Evolutionary conservation across 1,140 invertebrate genomes (phyloP).

Genomic region (Cheumatopsyche charites): DNA sequence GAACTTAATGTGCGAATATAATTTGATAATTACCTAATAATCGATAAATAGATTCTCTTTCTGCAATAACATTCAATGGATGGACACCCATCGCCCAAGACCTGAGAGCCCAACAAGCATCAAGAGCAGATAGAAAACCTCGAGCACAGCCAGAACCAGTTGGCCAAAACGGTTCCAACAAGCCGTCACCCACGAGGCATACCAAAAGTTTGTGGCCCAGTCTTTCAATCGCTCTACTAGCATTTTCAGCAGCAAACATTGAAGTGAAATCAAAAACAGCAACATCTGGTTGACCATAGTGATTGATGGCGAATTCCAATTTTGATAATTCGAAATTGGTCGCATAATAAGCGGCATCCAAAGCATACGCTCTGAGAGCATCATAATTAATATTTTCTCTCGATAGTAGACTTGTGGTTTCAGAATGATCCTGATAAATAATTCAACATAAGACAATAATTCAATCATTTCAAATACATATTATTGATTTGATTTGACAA

Average conservation of each 20-base stretch:
- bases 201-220: constrained; percentile 81
- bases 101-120: constrained; percentile 94
- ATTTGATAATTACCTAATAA: constrained; percentile 55
- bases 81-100: constrained; percentile 76
- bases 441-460: constrained; percentile 8
- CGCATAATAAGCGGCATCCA: constrained; percentile 95
- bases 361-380: constrained; percentile 88
- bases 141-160: constrained; percentile 96
- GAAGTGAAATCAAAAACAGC: constrained; percentile 99
- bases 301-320: constrained; percentile 96
- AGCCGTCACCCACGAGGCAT: constrained; percentile 93
- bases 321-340: constrained; percentile 90
- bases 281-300: constrained; percentile 96
- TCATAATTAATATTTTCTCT: constrained; percentile 91
- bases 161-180: constrained; percentile 98
- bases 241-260: constrained; percentile 96
- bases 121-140: constrained; percentile 94
- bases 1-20: too few relatives aligned
- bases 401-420: constrained; percentile 86
- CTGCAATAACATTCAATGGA: constrained; percentile 85
- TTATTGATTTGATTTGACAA: neutral
- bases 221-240: constrained; percentile 66
- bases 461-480: neutral
- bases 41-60: constrained; percentile 93
- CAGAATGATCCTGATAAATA: constrained; percentile 77